Conservation (phyloP, 2,113 vertebrate genomes). For the Xiphophorus hellerii region DNA sequence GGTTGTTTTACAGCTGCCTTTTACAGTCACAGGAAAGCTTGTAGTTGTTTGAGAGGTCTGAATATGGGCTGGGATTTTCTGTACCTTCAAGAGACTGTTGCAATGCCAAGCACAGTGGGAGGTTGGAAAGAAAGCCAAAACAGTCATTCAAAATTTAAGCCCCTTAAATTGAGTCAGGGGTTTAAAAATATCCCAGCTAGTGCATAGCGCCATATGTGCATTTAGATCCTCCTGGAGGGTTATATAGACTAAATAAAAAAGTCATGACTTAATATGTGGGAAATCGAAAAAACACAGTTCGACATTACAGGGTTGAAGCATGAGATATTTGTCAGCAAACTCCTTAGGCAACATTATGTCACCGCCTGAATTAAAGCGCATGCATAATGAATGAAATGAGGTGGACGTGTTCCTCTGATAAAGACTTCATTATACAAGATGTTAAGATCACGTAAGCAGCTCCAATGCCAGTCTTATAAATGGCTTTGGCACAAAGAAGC, state of each 20-base stretch:
- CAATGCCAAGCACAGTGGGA: slow-evolving; percentile 50
- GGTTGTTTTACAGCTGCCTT: slow-evolving; percentile 37
- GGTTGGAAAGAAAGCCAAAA: slow-evolving; percentile 31
- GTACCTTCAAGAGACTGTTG: slow-evolving; percentile 43
- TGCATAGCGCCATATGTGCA: background rate
- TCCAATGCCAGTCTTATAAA: slow-evolving; percentile 15
- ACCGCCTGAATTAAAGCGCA: slow-evolving; percentile 49
- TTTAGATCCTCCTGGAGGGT: slow-evolving; percentile 15
- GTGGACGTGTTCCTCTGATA: slow-evolving; percentile 44
- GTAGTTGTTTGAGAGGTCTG: slow-evolving; percentile 36
- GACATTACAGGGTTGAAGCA: slow-evolving; percentile 19
- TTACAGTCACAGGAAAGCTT: slow-evolving; percentile 31
- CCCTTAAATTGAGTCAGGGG: slow-evolving; percentile 49
- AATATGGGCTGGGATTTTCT: slow-evolving; percentile 39
- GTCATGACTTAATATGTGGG: slow-evolving; percentile 7
- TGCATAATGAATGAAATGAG: slow-evolving; percentile 53
- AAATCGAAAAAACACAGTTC: slow-evolving; percentile 17
- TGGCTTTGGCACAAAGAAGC: slow-evolving; percentile 14
- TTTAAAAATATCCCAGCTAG: background rate
- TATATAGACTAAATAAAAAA: slow-evolving; percentile 16
- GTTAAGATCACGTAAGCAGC: slow-evolving; percentile 31
- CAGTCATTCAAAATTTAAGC: slow-evolving; percentile 51
- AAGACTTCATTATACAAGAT: slow-evolving; percentile 56
- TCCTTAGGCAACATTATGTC: slow-evolving; percentile 42
- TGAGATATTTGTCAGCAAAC: slow-evolving; percentile 5